Conservation (phyloP, 2,888 invertebrate genomes). For the Ornithoptera priamus region DNA sequence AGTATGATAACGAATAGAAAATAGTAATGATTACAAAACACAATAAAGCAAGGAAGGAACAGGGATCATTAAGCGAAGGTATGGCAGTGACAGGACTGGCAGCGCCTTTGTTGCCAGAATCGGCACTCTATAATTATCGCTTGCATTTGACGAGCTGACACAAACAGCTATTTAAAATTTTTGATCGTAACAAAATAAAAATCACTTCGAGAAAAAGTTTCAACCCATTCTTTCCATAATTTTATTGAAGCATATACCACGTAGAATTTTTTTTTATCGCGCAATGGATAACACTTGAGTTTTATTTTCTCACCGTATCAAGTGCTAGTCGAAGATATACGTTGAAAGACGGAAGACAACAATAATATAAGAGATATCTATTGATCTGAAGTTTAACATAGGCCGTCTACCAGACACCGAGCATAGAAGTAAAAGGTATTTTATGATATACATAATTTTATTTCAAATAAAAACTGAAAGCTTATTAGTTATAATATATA, state of each 20-base stretch:
- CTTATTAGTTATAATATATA: too few relatives aligned
- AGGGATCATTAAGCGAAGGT: constrained; percentile 7
- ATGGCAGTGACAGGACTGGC: constrained; percentile 7
- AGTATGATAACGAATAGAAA: neutral
- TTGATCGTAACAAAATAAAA: neutral
- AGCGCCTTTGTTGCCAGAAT: constrained; percentile 17
- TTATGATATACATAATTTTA: too few relatives aligned
- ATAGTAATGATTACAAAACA: neutral
- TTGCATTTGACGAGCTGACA: constrained; percentile 24
- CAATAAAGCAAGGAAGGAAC: constrained; percentile 2
- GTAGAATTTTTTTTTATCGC: neutral
- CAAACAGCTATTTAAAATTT: constrained; percentile 21
- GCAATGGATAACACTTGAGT: too few relatives aligned
- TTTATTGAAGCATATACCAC: neutral
- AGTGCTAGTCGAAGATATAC: too few relatives aligned
- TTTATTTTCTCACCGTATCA: too few relatives aligned
- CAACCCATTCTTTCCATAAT: neutral
- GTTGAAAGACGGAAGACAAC: too few relatives aligned
- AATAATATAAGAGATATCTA: too few relatives aligned
- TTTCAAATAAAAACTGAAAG: too few relatives aligned
- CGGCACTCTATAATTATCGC: constrained; percentile 24
- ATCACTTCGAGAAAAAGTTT: neutral
- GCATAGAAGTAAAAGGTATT: too few relatives aligned
- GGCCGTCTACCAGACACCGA: too few relatives aligned
- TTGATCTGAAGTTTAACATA: too few relatives aligned